Evolutionary conservation across 2,797 vertebrate species (phyloP).

Genomic region (Microhierax caerulescens): DNA sequence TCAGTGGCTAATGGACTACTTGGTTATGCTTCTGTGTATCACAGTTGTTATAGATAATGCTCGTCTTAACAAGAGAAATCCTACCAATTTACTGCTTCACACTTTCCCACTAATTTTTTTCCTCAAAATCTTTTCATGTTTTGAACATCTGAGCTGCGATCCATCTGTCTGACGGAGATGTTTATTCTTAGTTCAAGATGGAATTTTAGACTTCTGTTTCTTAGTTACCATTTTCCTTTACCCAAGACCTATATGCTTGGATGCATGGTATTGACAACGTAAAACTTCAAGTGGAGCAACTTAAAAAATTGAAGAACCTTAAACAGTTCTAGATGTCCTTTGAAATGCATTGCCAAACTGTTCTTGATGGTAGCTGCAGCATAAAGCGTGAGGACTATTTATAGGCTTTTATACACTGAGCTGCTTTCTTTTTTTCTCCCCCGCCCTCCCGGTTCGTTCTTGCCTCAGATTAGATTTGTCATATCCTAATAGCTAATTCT

Average conservation of each 20-base stretch:
- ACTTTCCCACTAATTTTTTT: not conserved
- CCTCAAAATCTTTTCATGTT: not conserved
- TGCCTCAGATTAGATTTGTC: not conserved
- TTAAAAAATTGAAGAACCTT: not conserved
- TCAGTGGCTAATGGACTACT: not conserved
- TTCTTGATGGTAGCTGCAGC: not conserved
- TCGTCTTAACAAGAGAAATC: not conserved
- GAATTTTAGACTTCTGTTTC: constrained; percentile 14
- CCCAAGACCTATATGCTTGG: not conserved
- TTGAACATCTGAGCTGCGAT: not conserved
- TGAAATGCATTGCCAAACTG: not conserved
- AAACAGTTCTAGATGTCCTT: not conserved
- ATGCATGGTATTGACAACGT: not conserved
- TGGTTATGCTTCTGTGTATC: not conserved
- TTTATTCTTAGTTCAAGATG: constrained; percentile 27
- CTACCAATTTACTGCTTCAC: not conserved
- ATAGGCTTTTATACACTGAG: not conserved
- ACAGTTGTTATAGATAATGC: not conserved
- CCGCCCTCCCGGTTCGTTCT: not conserved
- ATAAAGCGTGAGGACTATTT: not conserved
- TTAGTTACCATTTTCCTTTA: constrained; percentile 11
- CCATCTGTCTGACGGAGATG: constrained; percentile 7
- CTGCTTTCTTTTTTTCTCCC: not conserved
- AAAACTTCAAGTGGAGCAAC: not conserved
- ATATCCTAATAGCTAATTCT: not conserved